These are phyloP conservation scores for Parapsyche elsis DNA, from an alignment of 1,140 invertebrate genomes.

Conservation along the genomic window DNA sequence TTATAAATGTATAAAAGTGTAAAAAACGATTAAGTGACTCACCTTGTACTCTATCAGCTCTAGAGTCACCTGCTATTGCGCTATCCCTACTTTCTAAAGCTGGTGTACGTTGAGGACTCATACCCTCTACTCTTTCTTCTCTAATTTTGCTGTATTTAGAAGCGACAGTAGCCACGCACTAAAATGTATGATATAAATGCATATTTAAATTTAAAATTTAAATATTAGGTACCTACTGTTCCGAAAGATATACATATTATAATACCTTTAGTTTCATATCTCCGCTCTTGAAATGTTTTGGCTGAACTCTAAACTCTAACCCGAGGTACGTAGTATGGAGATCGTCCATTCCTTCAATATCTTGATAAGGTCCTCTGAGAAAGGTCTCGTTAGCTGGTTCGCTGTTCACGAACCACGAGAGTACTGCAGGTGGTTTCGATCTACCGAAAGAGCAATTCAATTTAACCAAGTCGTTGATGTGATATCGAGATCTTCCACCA, in stretches of 20 bases:
- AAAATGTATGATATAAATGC: slow-evolving; percentile 35
- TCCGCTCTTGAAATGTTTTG: slow-evolving; percentile 74
- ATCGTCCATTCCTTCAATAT: slow-evolving; percentile 69
- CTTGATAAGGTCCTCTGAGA: slow-evolving; percentile 68
- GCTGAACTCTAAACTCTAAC: slow-evolving; percentile 72
- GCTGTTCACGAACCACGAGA: slow-evolving; percentile 80
- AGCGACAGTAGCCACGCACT: slow-evolving; percentile 78
- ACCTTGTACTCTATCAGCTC: slow-evolving; percentile 71
- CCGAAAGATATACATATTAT: not conserved
- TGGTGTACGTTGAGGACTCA: slow-evolving; percentile 71
- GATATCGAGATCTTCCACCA: slow-evolving; percentile 74
- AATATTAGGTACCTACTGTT: not conserved
- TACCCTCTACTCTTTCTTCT: slow-evolving; percentile 78
- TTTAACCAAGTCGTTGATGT: slow-evolving; percentile 73
- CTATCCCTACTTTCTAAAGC: slow-evolving; percentile 72
- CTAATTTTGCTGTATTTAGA: slow-evolving; percentile 79
- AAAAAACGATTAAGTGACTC: slow-evolving; percentile 3
- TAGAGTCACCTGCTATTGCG: slow-evolving; percentile 65
- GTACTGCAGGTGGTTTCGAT: slow-evolving; percentile 75
- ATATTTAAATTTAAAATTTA: slow-evolving; percentile 8
- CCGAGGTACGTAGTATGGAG: slow-evolving; percentile 74
- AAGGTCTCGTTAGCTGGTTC: slow-evolving; percentile 70
- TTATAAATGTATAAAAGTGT: too few species aligned
- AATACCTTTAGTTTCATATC: slow-evolving; percentile 76
- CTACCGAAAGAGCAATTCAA: slow-evolving; percentile 77